Conservation (phyloP, 2,113 vertebrate species). For the Bothrops jararaca region DNA sequence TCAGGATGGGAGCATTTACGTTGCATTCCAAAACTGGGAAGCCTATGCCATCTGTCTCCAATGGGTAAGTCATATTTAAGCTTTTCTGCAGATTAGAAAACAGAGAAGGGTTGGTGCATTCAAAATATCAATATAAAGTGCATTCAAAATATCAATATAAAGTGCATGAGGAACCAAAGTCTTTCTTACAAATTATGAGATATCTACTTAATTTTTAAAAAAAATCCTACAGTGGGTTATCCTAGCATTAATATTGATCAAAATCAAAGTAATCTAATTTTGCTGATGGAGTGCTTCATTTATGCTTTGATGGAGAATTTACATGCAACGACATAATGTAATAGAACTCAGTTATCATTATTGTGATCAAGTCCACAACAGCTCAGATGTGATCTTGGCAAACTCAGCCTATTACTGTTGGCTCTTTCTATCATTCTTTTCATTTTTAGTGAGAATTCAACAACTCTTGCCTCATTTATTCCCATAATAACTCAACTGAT, state of each 20-base stretch:
- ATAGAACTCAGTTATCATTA: neutral
- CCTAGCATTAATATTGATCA: neutral
- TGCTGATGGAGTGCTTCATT: neutral
- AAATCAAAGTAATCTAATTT: neutral
- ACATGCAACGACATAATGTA: neutral
- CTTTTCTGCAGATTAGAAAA: neutral
- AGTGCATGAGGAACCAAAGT: neutral
- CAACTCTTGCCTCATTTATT: neutral
- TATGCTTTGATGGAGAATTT: neutral
- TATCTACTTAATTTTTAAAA: neutral
- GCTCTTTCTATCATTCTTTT: neutral
- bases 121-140: neutral
- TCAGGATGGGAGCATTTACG: conserved; percentile 68
- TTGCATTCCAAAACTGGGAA: conserved; percentile 61
- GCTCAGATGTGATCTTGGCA: neutral
- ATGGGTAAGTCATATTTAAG: conserved; percentile 57
- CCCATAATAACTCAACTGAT: neutral
- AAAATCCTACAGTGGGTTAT: neutral
- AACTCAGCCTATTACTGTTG: neutral
- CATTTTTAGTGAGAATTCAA: neutral
- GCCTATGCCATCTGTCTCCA: conserved; percentile 56
- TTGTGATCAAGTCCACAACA: neutral
- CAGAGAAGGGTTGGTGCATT: neutral
- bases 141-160: neutral
- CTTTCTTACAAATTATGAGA: neutral